phyloP scores from a whole-genome alignment of 2,888 invertebrate species.

The Conomelus anceps region DNA sequence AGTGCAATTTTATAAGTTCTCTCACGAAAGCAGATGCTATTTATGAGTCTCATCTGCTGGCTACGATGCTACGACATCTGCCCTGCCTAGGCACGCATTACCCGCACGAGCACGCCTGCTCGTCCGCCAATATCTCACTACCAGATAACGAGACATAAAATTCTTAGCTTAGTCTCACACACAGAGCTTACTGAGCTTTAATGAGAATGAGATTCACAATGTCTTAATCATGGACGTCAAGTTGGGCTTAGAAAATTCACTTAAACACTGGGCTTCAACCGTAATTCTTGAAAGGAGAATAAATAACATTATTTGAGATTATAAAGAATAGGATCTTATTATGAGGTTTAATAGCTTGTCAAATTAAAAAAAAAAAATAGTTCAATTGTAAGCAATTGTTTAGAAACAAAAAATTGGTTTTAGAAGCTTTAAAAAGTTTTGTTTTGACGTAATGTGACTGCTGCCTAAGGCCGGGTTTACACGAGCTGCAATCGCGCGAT shows the following conservation, averaged over 20 bases:
- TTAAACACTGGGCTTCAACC: not conserved
- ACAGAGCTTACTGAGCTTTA: not conserved
- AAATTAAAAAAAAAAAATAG: not conserved
- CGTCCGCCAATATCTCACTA: not conserved
- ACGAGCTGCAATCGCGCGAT: too few relatives aligned
- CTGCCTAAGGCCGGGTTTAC: too few relatives aligned
- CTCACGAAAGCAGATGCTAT: conserved; percentile 7
- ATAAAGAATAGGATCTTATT: not conserved
- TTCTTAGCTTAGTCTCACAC: not conserved
- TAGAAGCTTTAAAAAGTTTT: too few relatives aligned
- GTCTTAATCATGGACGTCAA: not conserved
- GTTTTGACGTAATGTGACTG: too few relatives aligned
- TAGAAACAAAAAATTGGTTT: too few relatives aligned
- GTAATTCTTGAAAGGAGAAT: too few relatives aligned
- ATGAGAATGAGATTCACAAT: not conserved
- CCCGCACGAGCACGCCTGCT: not conserved
- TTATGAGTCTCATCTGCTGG: conserved; percentile 7
- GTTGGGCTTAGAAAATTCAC: not conserved
- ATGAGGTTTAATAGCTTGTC: not conserved
- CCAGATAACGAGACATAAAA: not conserved
- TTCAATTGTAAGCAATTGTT: too few relatives aligned
- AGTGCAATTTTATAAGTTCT: conserved; percentile 7
- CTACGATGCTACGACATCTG: not conserved
- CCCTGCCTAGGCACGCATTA: too few relatives aligned
- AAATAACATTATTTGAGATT: too few relatives aligned